A percentile compares a stretch with the other conserved stretches of the same genome.
Evolutionary conservation across 2,888 invertebrate species (phyloP).

Genomic region (Poecilobothrus nobilitatus): DNA sequence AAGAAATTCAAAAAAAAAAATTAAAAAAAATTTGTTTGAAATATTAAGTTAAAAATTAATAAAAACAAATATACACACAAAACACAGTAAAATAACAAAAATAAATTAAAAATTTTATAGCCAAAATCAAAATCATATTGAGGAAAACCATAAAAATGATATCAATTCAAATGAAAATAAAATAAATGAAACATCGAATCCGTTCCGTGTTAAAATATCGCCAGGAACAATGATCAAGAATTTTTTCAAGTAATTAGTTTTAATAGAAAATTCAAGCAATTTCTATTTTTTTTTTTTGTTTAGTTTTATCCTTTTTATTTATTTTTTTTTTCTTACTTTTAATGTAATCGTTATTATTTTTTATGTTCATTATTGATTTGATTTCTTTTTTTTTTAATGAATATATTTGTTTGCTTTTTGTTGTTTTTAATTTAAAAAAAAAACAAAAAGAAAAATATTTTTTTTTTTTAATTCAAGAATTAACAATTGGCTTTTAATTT

Average conservation of each 20-base stretch:
- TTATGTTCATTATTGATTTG: constrained; percentile 13
- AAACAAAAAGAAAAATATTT: no score
- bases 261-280: not conserved
- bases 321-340: constrained; percentile 7
- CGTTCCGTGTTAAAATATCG: constrained; percentile 68
- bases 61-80: no score
- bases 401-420: not conserved
- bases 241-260: constrained; percentile 81
- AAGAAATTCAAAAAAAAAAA: no score
- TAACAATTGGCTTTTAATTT: no score
- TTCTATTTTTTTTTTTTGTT: no score
- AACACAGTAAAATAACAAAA: not conserved
- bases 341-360: constrained; percentile 17
- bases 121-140: constrained; percentile 8
- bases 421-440: constrained; percentile 4
- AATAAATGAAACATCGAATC: constrained; percentile 41
- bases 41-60: no score
- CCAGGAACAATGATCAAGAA: constrained; percentile 89
- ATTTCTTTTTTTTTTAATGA: not conserved
- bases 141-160: constrained; percentile 26
- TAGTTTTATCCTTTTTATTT: no score
- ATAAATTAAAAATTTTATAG: not conserved
- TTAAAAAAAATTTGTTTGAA: no score
- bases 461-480: no score
- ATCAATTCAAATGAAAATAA: constrained; percentile 24